These are phyloP conservation scores for Candidula unifasciata DNA, from an alignment of 2,888 invertebrate species.

Conservation along the genomic window DNA sequence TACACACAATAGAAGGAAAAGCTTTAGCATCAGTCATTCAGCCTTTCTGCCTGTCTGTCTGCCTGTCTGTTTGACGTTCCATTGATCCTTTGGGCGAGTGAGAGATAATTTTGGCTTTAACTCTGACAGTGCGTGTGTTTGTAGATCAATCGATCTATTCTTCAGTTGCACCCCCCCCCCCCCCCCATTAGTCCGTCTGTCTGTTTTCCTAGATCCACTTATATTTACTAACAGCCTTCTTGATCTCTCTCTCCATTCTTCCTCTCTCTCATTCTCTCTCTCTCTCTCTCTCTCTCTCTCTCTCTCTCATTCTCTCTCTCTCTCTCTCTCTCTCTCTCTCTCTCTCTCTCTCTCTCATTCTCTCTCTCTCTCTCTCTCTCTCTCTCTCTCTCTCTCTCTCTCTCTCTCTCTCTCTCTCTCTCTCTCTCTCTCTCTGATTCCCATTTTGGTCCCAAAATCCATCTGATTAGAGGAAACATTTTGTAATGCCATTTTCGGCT, in stretches of 20 bases:
- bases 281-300: neutral
- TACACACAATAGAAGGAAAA: too few species aligned
- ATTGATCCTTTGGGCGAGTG: too few species aligned
- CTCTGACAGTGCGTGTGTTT: neutral
- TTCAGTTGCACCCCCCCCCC: too few species aligned
- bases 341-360: neutral
- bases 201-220: neutral
- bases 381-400: neutral
- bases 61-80: neutral
- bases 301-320: slow-evolving; percentile 10
- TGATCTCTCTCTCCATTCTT: too few species aligned
- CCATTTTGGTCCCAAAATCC: neutral
- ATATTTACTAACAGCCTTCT: too few species aligned
- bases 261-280: neutral
- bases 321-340: neutral
- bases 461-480: neutral
- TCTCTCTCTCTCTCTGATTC: slow-evolving; percentile 12
- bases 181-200: neutral
- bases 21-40: neutral
- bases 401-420: slow-evolving; percentile 5
- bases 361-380: slow-evolving; percentile 5
- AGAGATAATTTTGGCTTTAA: too few species aligned
- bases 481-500: neutral
- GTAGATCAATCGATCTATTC: neutral
- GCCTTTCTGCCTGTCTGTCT: neutral